phyloP scores from a whole-genome alignment of 2,797 vertebrate genomes.

The Lepus oiostolus region DNA sequence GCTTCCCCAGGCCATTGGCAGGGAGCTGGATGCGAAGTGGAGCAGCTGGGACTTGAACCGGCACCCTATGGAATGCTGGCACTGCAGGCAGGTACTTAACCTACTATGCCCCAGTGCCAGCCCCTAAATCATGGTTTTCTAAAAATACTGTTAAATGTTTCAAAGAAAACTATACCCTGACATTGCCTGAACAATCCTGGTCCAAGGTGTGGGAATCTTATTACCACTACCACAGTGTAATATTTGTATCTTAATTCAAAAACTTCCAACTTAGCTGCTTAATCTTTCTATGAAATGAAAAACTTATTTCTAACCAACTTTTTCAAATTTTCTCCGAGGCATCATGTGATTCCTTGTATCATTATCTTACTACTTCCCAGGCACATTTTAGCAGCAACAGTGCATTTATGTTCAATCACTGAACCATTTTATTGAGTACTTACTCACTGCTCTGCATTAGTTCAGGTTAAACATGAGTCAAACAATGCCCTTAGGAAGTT shows the following conservation, averaged over 20 bases:
- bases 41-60: no score
- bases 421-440: not conserved
- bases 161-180: not conserved
- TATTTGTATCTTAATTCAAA: constrained; percentile 3
- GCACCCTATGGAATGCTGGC: no score
- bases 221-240: not conserved
- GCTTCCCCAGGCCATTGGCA: no score
- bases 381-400: not conserved
- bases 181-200: not conserved
- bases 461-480: not conserved
- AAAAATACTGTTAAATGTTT: not conserved
- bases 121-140: not conserved
- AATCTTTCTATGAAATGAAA: constrained; percentile 22
- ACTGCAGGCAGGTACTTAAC: no score
- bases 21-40: no score
- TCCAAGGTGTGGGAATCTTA: not conserved
- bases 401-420: not conserved
- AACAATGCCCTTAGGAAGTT: not conserved
- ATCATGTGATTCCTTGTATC: not conserved
- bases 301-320: not conserved
- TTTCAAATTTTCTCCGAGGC: not conserved
- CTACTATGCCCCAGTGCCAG: no score
- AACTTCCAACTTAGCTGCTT: constrained; percentile 25
- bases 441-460: not conserved
- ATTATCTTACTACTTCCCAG: not conserved